Evolutionary conservation across 2,797 vertebrate genomes (phyloP), one percentile per base, ranked within the genome.

Genomic region (Cuculus canorus): DNA sequence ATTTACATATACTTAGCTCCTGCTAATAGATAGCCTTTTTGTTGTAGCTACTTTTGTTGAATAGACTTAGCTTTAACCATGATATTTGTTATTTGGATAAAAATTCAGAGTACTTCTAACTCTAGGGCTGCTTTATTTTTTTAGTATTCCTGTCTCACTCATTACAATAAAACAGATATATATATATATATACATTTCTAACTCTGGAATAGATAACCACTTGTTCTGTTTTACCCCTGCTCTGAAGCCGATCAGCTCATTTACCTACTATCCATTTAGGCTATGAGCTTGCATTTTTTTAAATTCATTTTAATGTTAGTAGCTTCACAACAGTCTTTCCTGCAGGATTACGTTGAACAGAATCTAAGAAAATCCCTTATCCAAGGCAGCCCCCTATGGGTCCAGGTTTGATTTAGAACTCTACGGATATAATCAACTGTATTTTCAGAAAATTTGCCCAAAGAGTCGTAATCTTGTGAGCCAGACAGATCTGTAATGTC

Each of bases 111-210:
- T 63, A 33, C 17, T 63, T 82, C 54, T 82, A 25, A 75, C 41
- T 87, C 23, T 28, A 63, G 73, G 73, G 63, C 30, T 92, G 39
- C 70, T 86, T 85, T 84, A 24, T 75, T 88, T 82, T 86, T 72
- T 82, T 37, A 19, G n/a, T 64, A 28, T 90, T 90, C n/a, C 43
- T 63, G 11, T n/a, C 45, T 70, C 80, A 59, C 39, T 88, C 32
- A 68, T 84, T 90, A 60, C 39, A 53, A 53, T 82, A 64, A 88
- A 92, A 23, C 39, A 69, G 39, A 71, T 50, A 33, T 80, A 22
- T 94, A n/a, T 70, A 47, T 92, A 88, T 94, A 33, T 70, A 45
- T 90, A 88, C 2, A 64, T 64, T 90, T 91, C 45, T 85, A 73
- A 13, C 59, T 37, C 35, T 56, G 13, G 45, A 32, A 73, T 72